Percentiles rank a stretch among this genome's conserved stretches.
Conservation (phyloP, 2,888 invertebrate genomes). For the Agrenia bidenticulata region DNA sequence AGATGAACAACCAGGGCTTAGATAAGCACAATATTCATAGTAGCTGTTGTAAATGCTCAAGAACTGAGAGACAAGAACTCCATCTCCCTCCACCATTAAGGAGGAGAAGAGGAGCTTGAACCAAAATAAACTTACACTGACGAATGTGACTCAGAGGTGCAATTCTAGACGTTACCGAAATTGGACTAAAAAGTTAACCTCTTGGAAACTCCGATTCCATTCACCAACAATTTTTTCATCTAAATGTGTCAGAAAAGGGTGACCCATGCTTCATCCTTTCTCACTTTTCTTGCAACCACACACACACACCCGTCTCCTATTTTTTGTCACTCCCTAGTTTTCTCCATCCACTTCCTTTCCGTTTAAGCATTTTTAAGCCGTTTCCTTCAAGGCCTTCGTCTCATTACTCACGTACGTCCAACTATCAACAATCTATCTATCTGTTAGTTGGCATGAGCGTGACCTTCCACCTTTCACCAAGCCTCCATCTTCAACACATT, state of each 20-base stretch:
- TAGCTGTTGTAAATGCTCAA: no score
- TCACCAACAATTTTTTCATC: conserved; percentile 24
- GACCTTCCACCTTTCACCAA: no score
- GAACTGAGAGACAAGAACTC: no score
- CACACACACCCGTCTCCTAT: no score
- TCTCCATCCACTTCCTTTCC: neutral
- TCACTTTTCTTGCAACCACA: no score
- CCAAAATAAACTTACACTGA: conserved; percentile 52
- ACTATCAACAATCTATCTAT: no score
- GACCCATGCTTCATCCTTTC: no score
- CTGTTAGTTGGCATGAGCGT: no score
- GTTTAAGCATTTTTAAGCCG: no score
- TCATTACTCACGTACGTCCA: no score
- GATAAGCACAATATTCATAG: conserved; percentile 14
- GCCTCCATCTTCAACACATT: no score
- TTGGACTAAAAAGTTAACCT: conserved; percentile 51
- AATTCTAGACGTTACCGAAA: conserved; percentile 53
- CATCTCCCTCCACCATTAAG: neutral
- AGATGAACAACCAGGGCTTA: neutral
- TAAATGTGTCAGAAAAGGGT: conserved; percentile 1
- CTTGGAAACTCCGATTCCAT: conserved; percentile 26
- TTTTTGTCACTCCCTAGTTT: neutral
- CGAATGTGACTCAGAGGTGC: conserved; percentile 53
- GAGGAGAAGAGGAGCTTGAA: conserved; percentile 25
- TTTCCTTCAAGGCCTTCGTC: no score